Conservation (phyloP, 1,140 invertebrate genomes). For the Stegodyphus mimosarum region DNA sequence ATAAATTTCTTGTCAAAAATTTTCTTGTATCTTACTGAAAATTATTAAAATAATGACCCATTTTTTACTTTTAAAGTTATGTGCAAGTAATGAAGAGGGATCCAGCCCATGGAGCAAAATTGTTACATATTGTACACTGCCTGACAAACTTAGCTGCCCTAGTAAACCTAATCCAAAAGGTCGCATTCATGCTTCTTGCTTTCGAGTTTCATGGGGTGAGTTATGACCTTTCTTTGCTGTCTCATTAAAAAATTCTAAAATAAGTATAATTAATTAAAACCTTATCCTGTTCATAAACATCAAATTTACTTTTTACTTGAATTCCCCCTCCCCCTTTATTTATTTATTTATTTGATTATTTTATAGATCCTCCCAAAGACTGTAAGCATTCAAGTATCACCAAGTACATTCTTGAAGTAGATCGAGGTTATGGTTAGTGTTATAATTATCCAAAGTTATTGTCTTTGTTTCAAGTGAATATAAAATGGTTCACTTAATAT, state of each 20-base stretch:
- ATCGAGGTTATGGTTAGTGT: slow-evolving; percentile 47
- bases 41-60: no score
- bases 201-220: slow-evolving; percentile 78
- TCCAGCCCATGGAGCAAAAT: slow-evolving; percentile 83
- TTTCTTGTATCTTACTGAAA: no score
- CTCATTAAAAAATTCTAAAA: no score
- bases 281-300: no score
- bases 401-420: slow-evolving; percentile 77
- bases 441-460: background rate
- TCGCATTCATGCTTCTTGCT: slow-evolving; percentile 78
- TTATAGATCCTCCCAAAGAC: slow-evolving; percentile 78
- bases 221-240: background rate
- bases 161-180: slow-evolving; percentile 81
- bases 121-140: slow-evolving; percentile 79
- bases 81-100: slow-evolving; percentile 83
- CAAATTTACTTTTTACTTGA: no score
- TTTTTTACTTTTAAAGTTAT: slow-evolving; percentile 71
- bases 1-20: no score
- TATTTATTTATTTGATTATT: slow-evolving; percentile 9
- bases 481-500: no score
- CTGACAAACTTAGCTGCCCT: slow-evolving; percentile 80
- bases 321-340: background rate
- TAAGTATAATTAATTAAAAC: no score
- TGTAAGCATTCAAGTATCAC: slow-evolving; percentile 80
- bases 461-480: no score